Evolutionary conservation across 2,113 vertebrate genomes (phyloP).

Genomic region (Microcebus ravelobensis): DNA sequence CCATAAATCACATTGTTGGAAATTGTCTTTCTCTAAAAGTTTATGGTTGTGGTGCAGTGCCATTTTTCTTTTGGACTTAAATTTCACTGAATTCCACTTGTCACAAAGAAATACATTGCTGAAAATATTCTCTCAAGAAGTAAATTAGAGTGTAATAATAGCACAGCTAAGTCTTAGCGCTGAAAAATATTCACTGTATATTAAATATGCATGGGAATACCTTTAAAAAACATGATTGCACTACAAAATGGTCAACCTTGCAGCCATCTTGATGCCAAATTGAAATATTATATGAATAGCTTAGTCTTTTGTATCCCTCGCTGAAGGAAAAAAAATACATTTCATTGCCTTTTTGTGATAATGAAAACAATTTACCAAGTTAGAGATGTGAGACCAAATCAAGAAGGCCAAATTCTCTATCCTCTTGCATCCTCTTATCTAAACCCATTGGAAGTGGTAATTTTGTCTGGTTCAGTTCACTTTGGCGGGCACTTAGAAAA

Average conservation of each 20-base stretch:
- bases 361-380: neutral
- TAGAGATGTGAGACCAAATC: neutral
- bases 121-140: conserved; percentile 43
- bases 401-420: neutral
- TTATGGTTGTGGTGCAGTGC: conserved; percentile 37
- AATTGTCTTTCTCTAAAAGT: conserved; percentile 58
- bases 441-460: neutral
- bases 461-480: neutral
- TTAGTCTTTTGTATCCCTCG: neutral
- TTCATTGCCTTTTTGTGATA: neutral
- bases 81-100: conserved; percentile 60
- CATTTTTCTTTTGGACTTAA: conserved; percentile 63
- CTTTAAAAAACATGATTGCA: neutral
- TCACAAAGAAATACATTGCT: conserved; percentile 59
- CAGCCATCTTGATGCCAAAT: neutral
- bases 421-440: neutral
- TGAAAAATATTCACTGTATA: conserved; percentile 11
- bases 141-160: conserved; percentile 60
- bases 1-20: conserved; percentile 38
- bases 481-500: neutral
- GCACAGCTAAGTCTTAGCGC: neutral
- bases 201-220: conserved; percentile 18
- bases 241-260: neutral
- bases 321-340: neutral
- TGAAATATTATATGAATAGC: neutral